Percentiles rank a stretch among this genome's conserved stretches.
phyloP scores from a whole-genome alignment of 92 coral and sea anemone species.

The Isaurus tuberculatus region DNA sequence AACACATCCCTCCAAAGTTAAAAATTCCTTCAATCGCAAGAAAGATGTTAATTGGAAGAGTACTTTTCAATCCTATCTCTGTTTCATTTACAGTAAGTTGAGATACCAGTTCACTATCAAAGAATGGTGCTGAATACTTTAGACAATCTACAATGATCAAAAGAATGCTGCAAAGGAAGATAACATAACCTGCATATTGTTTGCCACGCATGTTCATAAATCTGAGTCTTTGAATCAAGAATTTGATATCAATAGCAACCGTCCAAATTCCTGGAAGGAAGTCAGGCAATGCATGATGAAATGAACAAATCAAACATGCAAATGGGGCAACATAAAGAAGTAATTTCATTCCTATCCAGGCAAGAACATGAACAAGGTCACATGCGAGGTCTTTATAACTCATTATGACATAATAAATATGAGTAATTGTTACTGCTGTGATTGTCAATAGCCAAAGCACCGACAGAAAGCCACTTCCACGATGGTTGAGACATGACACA shows the following conservation, averaged over 20 bases:
- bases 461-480: slow-evolving; percentile 79
- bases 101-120: slow-evolving; percentile 71
- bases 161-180: slow-evolving; percentile 51
- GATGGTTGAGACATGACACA: slow-evolving; percentile 78
- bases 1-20: slow-evolving; percentile 84
- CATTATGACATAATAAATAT: slow-evolving; percentile 49
- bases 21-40: slow-evolving; percentile 77
- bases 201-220: slow-evolving; percentile 78
- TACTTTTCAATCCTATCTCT: slow-evolving; percentile 26
- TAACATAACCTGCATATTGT: slow-evolving; percentile 66
- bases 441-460: slow-evolving; percentile 77
- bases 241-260: slow-evolving; percentile 76
- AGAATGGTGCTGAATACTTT: slow-evolving; percentile 70
- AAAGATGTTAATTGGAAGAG: slow-evolving; percentile 66
- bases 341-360: slow-evolving; percentile 77
- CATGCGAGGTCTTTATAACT: slow-evolving; percentile 41
- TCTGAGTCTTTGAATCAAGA: slow-evolving; percentile 73
- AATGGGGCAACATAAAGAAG: slow-evolving; percentile 77
- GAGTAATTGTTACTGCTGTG: slow-evolving; percentile 60
- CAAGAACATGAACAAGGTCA: slow-evolving; percentile 73
- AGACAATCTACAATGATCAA: slow-evolving; percentile 59
- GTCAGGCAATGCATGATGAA: slow-evolving; percentile 68
- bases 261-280: slow-evolving; percentile 82
- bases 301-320: slow-evolving; percentile 65
- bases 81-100: slow-evolving; percentile 53